Base-by-base conservation (phyloP, 2,888 invertebrate genomes). In the Pteria penguin region DNA sequence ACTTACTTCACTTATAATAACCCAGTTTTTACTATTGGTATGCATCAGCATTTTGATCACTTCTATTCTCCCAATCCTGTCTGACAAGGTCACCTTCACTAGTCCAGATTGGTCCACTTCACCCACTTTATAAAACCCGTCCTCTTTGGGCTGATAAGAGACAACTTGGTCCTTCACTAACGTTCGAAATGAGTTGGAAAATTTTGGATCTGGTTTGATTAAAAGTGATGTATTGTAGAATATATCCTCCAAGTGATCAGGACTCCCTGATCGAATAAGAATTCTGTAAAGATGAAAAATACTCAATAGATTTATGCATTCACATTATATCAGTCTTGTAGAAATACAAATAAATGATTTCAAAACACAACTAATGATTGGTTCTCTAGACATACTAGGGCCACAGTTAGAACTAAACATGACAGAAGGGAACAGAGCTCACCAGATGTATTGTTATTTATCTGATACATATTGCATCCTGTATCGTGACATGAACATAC, bases 211-310 rank as follows among this genome's bases (percentile, higher is more conserved):
- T 1, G 96, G 95, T 69, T 95, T 91, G 4, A 97, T 94, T 93
- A 98, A 97, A 4, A 98, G 94, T 0, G 96, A 95, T 0, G 97
- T 96, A 85, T 97, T 96, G 89, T 95, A 95, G 90, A 98, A 96
- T 87, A 95, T 95, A 93, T 98, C 98, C 0, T 95, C 95, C 0
- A 96, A 95, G 93, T 98, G 97, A 87, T 97, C 96, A 0, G 95
- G 94, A 92, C 97, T 98, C 31, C 97, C 97, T 91, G 97, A 97
- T 52, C 90, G 83, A 78, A 92, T 90, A 60, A 89, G 78, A 76
- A 87, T 90, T 62, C 91, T 92, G 86, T 3, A n/a, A n/a, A n/a
- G n/a, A n/a, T n/a, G n/a, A n/a, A n/a, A n/a, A n/a, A n/a, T n/a
- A n/a, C n/a, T n/a, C n/a, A n/a, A n/a, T n/a, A n/a, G n/a, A n/a